Percentiles rank a stretch among this genome's conserved stretches.
phyloP scores from a whole-genome alignment of 1,140 invertebrate genomes.

The Fopius arisanus region DNA sequence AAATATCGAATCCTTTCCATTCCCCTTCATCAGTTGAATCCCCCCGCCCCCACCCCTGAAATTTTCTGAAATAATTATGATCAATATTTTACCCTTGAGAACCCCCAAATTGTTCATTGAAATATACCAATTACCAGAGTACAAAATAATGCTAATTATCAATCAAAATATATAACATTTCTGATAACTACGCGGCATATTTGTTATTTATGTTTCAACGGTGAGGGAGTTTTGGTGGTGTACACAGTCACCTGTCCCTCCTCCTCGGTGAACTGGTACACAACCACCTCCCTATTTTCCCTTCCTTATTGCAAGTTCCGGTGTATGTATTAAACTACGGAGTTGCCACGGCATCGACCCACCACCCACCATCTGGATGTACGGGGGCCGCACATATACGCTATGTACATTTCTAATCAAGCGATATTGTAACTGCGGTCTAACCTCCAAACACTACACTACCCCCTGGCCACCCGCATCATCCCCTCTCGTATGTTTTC shows the following conservation, averaged over 20 bases:
- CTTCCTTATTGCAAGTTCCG: conserved; percentile 64
- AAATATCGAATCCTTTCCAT: too few relatives aligned
- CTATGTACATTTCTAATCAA: conserved; percentile 68
- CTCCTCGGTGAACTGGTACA: conserved; percentile 24
- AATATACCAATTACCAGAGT: not conserved
- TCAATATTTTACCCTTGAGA: too few relatives aligned
- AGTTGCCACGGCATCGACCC: conserved; percentile 63
- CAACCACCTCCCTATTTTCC: conserved; percentile 42
- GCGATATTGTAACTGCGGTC: conserved; percentile 68
- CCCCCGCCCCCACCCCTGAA: not conserved
- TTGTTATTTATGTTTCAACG: not conserved
- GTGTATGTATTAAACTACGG: conserved; percentile 63
- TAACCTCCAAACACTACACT: conserved; percentile 63
- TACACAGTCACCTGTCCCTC: conserved; percentile 17
- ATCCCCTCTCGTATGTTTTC: conserved; percentile 14
- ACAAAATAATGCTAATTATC: not conserved
- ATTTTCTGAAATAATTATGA: not conserved
- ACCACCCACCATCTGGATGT: conserved; percentile 61
- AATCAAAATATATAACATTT: not conserved
- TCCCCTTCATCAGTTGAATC: too few relatives aligned
- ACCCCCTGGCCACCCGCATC: conserved; percentile 33
- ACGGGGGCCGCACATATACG: conserved; percentile 54
- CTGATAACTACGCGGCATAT: not conserved
- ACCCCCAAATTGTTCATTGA: not conserved
- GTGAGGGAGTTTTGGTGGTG: conserved; percentile 6